Evolutionary conservation across 2,888 invertebrate species (phyloP).

Genomic region (Corbicula japonica): DNA sequence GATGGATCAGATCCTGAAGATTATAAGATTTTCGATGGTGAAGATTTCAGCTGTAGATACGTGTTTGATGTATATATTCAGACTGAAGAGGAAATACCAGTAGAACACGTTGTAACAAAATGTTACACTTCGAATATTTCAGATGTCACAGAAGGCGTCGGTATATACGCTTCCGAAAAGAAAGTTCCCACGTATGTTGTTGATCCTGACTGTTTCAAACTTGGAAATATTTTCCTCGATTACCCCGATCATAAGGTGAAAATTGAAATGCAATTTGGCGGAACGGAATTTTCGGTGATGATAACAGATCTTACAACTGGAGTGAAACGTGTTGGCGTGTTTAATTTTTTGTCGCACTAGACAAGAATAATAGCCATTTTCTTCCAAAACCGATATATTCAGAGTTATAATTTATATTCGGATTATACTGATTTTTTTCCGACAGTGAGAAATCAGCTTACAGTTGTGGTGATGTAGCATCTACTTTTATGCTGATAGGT

Average conservation of each 20-base stretch:
- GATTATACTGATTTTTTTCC: too few species aligned
- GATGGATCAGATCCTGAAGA: conserved; percentile 24
- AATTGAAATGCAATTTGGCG: conserved; percentile 52
- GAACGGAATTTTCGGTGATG: conserved; percentile 54
- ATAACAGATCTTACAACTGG: conserved; percentile 37
- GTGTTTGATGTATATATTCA: conserved; percentile 47
- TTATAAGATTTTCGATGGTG: conserved; percentile 28
- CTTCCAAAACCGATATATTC: too few species aligned
- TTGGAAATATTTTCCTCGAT: conserved; percentile 47
- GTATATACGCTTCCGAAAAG: conserved; percentile 42
- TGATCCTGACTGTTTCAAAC: conserved; percentile 38
- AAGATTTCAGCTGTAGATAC: conserved; percentile 44
- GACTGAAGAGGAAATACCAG: conserved; percentile 29
- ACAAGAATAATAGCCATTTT: too few species aligned
- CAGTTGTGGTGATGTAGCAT: too few species aligned
- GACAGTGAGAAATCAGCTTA: too few species aligned
- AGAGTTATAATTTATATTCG: too few species aligned
- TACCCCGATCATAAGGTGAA: conserved; percentile 36
- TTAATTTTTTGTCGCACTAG: conserved; percentile 50
- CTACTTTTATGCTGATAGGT: too few species aligned
- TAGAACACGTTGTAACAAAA: conserved; percentile 27
- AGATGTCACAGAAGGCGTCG: conserved; percentile 32
- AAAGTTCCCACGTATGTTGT: conserved; percentile 36
- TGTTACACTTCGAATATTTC: conserved; percentile 10
- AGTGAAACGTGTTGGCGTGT: conserved; percentile 26